Conservation (phyloP, 2,113 vertebrate genomes). For the Etia nguti region DNA sequence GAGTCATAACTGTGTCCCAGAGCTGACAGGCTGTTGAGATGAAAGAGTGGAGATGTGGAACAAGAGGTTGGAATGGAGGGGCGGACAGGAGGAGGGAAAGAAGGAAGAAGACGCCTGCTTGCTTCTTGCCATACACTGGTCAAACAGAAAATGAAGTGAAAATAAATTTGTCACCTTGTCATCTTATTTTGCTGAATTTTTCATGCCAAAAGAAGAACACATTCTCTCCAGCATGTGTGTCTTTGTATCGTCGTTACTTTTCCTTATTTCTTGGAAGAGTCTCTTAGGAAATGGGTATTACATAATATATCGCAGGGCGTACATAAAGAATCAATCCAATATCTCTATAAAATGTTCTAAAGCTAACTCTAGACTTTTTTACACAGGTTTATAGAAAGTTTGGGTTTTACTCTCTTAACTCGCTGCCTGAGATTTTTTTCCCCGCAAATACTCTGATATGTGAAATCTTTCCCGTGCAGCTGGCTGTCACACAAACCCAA, state of each 20-base stretch:
- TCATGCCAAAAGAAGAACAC: slow-evolving; percentile 4
- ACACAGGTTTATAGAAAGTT: background rate
- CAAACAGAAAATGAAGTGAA: slow-evolving; percentile 26
- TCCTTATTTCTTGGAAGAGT: background rate
- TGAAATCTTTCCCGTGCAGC: background rate
- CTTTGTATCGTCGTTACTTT: background rate
- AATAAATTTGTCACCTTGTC: slow-evolving; percentile 10
- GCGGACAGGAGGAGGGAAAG: background rate
- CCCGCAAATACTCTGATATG: background rate
- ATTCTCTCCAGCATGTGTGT: background rate
- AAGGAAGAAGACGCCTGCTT: background rate
- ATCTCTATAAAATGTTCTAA: background rate
- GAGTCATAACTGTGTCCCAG: slow-evolving; percentile 59
- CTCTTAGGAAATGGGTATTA: background rate
- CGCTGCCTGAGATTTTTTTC: background rate
- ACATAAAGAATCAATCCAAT: background rate
- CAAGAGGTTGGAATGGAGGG: slow-evolving; percentile 43
- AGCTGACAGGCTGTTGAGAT: slow-evolving; percentile 53
- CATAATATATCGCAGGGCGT: background rate
- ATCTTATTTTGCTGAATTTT: slow-evolving; percentile 5
- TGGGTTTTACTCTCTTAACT: background rate
- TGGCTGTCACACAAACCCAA: background rate
- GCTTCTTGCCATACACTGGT: background rate
- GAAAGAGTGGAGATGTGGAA: slow-evolving; percentile 36
- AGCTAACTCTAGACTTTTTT: background rate